Evolutionary conservation across 30 jellyfish, hydroid and myxozoan species (phyloP), one percentile per base, ranked within the genome.

Genomic region (Haliclystus octoradiatus): DNA sequence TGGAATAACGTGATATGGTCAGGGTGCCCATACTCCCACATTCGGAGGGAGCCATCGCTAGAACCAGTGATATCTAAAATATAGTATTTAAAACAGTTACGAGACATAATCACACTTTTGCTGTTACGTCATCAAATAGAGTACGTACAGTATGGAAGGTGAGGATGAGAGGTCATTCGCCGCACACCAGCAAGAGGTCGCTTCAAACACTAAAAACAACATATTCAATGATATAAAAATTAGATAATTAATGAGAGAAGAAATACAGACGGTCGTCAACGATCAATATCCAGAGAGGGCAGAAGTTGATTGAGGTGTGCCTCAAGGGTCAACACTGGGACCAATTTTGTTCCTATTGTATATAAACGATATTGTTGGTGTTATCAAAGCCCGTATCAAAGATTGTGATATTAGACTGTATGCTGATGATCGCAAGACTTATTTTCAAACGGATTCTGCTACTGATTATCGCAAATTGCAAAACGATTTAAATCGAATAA

Each of bases 1-100:
- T 93, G 74, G 72, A 65, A 85, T 19, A 72, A 49, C 32, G 50
- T 23, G 30, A 85, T 85, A 53, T 85, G 96, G 15, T 85, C 96
- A 28, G 93, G 93, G 62, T 85, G 96, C 33, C 83, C 84, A 63
- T 77, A 85, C 46, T 85, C 96, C 49, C 69, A 85, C 93, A 85
- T 77, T 35, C 93, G 71, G 49, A 85, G 90, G 30, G 93, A 77
- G 23, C 96, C 96, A 46, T 85, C 96, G 22, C 63, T 70, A 1
- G 90, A 93, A 52, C 96, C 96, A 57, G 93, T 74, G 19, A 73
- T 76, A 74, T 85, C 96, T 85, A 63, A 3, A 68, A 60, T 60
- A 19, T 3, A 52, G 27, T 57, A 57, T 13, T 9, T 57, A 9
- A n/a, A n/a, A n/a, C 26, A 57, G 26, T 5, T 24, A 24, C 19